Evolutionary conservation across 2,888 invertebrate species (phyloP), one percentile per base, ranked within the genome.

Genomic region (Agapostemon virescens): DNA sequence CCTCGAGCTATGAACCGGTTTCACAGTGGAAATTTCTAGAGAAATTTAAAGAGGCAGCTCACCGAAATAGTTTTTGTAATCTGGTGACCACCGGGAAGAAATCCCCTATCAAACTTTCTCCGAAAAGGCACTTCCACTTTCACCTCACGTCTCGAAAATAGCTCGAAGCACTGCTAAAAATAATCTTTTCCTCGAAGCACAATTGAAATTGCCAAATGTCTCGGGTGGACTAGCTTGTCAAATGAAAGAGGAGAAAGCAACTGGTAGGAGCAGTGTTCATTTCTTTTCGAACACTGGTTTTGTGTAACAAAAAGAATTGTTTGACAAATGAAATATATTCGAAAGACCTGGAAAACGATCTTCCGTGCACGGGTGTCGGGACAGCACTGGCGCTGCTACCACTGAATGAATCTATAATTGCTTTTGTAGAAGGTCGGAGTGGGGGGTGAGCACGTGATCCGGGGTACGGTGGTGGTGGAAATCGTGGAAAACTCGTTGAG

Each of bases 381-480:
- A 83, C 74, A 77, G 82, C 70, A 89, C 89, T 86, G 89, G 84
- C 87, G 82, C 75, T 71, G 78, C 69, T 81, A 80, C 77, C 66
- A 84, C 79, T 89, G 89, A 89, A 89, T 89, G 89, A 89, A 89
- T 89, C 86, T 85, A 87, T 88, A 88, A 89, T 87, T 86, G 85
- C 83, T 81, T 78, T 64, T 79, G 70, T 63, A 66, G 67, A 55
- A 68, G 33, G 17, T 1, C 26, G 17, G 7, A 42, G 67, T 26
- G 55, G 82, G 69, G 20, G 55, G 69, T 5, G 30, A 67, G 83
- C 71, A 75, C 69, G 76, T 76, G 72, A 75, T 75, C 81, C 69
- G 42, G 23, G 11, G 4, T 40, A 49, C 52, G 36, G 69, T 61
- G 74, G 88, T 77, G 82, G 84, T 78, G 83, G 71, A 82, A 83